These are phyloP conservation scores for Entomobrya proxima DNA, from an alignment of 2,888 invertebrate species.

Conservation along the genomic window DNA sequence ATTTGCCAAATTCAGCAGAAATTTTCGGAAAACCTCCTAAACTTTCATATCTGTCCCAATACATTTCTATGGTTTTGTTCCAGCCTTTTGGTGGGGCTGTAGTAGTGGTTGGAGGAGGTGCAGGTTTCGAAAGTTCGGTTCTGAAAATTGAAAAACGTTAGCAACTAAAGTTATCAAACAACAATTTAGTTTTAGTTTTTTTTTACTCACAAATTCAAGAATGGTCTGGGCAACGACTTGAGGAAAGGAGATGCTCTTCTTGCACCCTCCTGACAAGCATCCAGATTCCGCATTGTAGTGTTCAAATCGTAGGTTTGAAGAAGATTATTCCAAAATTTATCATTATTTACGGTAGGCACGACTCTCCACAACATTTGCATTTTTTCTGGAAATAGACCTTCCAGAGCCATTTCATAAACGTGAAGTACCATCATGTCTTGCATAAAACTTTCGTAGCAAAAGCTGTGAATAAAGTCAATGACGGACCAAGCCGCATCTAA, in stretches of 20 bases:
- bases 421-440: slow-evolving; percentile 33
- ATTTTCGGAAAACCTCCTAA: slow-evolving; percentile 34
- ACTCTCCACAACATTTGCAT: slow-evolving; percentile 27
- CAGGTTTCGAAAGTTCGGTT: not conserved
- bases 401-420: slow-evolving; percentile 41
- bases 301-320: slow-evolving; percentile 41
- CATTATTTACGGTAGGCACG: slow-evolving; percentile 11
- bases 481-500: slow-evolving; percentile 47
- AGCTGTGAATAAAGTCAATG: slow-evolving; percentile 51
- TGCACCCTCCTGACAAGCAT: slow-evolving; percentile 45
- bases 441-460: slow-evolving; percentile 47
- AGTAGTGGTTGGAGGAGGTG: not conserved
- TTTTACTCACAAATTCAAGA: slow-evolving; percentile 35
- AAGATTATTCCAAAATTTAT: slow-evolving; percentile 55
- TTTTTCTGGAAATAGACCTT: slow-evolving; percentile 23
- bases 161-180: too few species aligned
- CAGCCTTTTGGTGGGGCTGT: slow-evolving; percentile 30
- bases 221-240: slow-evolving; percentile 24
- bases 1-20: slow-evolving; percentile 41
- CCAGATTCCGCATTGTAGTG: slow-evolving; percentile 45
- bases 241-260: not conserved
- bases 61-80: slow-evolving; percentile 31
- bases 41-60: slow-evolving; percentile 39
- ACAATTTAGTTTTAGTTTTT: not conserved
- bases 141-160: not conserved